Conservation (phyloP, 2,113 vertebrate genomes). For the Hystrix brachyura region DNA sequence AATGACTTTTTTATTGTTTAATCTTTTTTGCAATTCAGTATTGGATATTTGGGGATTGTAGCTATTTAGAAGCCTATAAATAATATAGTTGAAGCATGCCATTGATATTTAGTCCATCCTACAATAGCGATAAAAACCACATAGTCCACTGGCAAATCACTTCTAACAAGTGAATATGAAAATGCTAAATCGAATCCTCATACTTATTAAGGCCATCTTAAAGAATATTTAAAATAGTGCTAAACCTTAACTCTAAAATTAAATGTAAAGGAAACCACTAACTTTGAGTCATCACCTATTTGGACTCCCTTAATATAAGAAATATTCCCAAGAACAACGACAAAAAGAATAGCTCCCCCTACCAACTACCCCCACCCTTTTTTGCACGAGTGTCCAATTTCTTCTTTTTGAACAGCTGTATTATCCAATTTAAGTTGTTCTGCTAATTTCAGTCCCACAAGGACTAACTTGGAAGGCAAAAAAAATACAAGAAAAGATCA, state of each 20-base stretch:
- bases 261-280: slow-evolving; percentile 64
- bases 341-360: slow-evolving; percentile 83
- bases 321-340: slow-evolving; percentile 79
- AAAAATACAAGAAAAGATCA: slow-evolving; percentile 91
- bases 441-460: slow-evolving; percentile 91
- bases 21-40: slow-evolving; percentile 86
- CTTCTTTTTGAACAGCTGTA: slow-evolving; percentile 90
- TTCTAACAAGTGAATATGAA: slow-evolving; percentile 86
- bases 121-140: slow-evolving; percentile 87
- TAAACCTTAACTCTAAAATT: slow-evolving; percentile 68
- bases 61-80: slow-evolving; percentile 89
- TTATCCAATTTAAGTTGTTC: slow-evolving; percentile 92
- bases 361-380: slow-evolving; percentile 75
- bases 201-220: slow-evolving; percentile 69
- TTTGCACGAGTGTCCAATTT: slow-evolving; percentile 88
- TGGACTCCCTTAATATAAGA: slow-evolving; percentile 73
- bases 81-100: slow-evolving; percentile 86
- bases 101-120: slow-evolving; percentile 88
- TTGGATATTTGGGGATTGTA: slow-evolving; percentile 86
- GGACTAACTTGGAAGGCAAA: slow-evolving; percentile 90
- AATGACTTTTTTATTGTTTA: slow-evolving; percentile 88
- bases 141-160: slow-evolving; percentile 86
- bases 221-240: slow-evolving; percentile 75
- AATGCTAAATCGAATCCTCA: slow-evolving; percentile 82
- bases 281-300: slow-evolving; percentile 77